Base-by-base conservation (phyloP, 2,113 vertebrate species). In the Rafetus swinhoei region DNA sequence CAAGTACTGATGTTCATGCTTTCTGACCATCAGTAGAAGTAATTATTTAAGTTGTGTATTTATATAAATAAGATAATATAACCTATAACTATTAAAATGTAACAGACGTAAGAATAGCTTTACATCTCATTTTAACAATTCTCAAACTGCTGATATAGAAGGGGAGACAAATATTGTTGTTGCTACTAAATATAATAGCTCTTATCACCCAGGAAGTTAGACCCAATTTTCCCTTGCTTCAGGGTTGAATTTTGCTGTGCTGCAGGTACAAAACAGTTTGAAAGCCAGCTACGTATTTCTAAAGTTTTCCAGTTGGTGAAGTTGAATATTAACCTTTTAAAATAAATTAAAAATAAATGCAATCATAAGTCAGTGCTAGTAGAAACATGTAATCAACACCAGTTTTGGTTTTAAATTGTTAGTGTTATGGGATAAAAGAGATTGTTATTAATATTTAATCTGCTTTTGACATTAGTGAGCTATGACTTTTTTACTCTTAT, bases 1-100 rank as follows among this genome's bases (percentile, higher is more conserved):
- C 9, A 52, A 82, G 1, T 7, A 25, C n/a, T 53, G 0, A 45
- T 45, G 19, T 79, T 85, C 2, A 1, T 32, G 25, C 21, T 9
- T 88, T 45, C 45, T 87, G 16, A 53, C 21, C 9, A 16, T 65
- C 74, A 27, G 22, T 25, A 27, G 11, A 60, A 60, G 25, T 60
- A 89, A 52, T 82, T 57, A 89, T 82, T 88, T 82, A 74, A 52
- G 79, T 74, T 62, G 18, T 12, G 11, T 84, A 50, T 29, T 27
- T 94, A 90, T 80, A 90, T 86, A 93, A 94, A 85, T 1, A 2
- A 52, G 29, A 9, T 65, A 50, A 54, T 83, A 79, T 92, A 14
- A 15, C 83, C n/a, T 60, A 6, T 81, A 89, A 13, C 25, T 82
- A 55, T 50, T 90, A 89, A n/a, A 11, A 1, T 74, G 87, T 86